Base-by-base conservation (phyloP, 2,797 vertebrate genomes). In the Sebastes glaucus region DNA sequence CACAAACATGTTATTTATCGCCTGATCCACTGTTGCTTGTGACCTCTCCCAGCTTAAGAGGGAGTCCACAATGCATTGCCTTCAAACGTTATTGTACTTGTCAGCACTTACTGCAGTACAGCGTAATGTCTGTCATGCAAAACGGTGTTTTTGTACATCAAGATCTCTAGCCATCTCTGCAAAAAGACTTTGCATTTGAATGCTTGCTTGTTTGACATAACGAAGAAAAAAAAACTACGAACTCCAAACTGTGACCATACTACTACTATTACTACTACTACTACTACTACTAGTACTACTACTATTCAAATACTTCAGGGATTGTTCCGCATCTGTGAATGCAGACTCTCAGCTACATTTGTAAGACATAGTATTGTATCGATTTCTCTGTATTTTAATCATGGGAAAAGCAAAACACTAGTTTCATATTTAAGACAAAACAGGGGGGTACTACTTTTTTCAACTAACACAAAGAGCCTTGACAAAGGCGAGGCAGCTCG, bases 361-460 rank as follows among this genome's bases (percentile, higher is more conserved):
- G 94, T 97, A 97, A 95, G 96, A 97, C 97, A 95, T 96, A 97
- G 97, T 97, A 97, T 97, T 97, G 97, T 98, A 97, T 97, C 94
- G 89, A 96, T 97, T 97, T 97, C 92, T 95, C 97, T 98, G 97
- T 98, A 97, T 98, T 98, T 98, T 98, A 97, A 97, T 96, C 96
- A 97, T 86, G 88, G 95, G 92, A 97, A 93, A 97, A 96, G 93
- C 96, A 97, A 94, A 98, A 98, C 97, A 98, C 97, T 99, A 98
- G 97, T 98, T 99, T 99, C 97, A 97, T 98, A 98, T 97, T 96
- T 97, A 97, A 97, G 94, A 96, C 94, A 94, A 95, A 53, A 96
- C 86, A 72, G 94, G 94, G 95, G 90, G 94, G 92, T 87, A 89
- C 91, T 87, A 89, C 46, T 49, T 89, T 95, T 93, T 96, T 94